phyloP scores from a whole-genome alignment of 1,140 invertebrate species.

The Arion vulgaris region DNA sequence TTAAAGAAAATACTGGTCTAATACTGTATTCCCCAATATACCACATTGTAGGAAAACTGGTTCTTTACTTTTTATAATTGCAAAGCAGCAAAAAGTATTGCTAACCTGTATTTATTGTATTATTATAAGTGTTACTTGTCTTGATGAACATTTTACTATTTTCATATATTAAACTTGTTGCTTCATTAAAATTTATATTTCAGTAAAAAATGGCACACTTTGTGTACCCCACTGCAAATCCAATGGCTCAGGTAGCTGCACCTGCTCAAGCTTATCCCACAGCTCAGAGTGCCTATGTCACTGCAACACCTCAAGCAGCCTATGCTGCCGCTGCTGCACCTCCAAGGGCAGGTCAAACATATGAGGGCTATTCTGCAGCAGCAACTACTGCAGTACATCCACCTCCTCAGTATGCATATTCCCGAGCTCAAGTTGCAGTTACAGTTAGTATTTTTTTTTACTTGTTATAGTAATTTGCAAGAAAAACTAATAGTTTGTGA shows the following conservation, averaged over 20 bases:
- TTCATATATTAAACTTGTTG: too few species aligned
- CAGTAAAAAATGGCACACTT: constrained; percentile 64
- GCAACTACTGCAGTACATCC: constrained; percentile 59
- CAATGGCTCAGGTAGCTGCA: constrained; percentile 61
- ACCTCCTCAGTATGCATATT: constrained; percentile 69
- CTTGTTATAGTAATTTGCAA: not conserved
- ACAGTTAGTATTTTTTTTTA: constrained; percentile 55
- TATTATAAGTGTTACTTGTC: too few species aligned
- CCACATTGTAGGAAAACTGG: too few species aligned
- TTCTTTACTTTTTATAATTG: too few species aligned
- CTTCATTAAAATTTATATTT: not conserved
- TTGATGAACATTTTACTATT: too few species aligned
- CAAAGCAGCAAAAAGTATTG: too few species aligned
- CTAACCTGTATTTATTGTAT: too few species aligned
- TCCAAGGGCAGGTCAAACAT: constrained; percentile 64
- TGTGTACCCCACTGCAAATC: constrained; percentile 66
- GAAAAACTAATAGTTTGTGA: too few species aligned
- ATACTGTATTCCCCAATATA: too few species aligned
- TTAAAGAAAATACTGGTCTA: too few species aligned
- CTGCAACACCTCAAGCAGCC: constrained; percentile 75
- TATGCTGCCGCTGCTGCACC: constrained; percentile 65
- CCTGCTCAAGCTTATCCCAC: constrained; percentile 78
- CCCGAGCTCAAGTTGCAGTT: constrained; percentile 67
- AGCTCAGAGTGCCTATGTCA: constrained; percentile 84
- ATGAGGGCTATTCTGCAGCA: constrained; percentile 68